These are phyloP conservation scores for Anodontia alba DNA, from an alignment of 2,888 invertebrate genomes.

Conservation along the genomic window DNA sequence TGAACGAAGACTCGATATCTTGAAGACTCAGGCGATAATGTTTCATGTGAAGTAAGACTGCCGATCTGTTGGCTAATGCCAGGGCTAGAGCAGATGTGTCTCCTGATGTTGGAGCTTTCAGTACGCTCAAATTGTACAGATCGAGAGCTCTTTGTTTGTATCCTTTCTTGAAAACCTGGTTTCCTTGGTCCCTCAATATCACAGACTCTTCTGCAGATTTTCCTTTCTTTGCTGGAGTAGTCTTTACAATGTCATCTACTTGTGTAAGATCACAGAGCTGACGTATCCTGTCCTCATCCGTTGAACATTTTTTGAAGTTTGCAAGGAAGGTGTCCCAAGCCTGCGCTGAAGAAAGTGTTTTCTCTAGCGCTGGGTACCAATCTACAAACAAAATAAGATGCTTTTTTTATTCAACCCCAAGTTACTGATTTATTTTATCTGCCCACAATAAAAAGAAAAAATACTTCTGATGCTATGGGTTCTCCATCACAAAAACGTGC, in stretches of 20 bases:
- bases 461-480: no score
- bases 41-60: conserved; percentile 80
- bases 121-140: conserved; percentile 75
- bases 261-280: conserved; percentile 61
- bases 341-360: conserved; percentile 14
- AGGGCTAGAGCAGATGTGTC: conserved; percentile 72
- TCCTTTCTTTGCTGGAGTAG: conserved; percentile 31
- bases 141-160: conserved; percentile 73
- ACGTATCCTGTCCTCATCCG: conserved; percentile 68
- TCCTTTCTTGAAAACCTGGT: conserved; percentile 77
- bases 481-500: no score
- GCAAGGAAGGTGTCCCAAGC: conserved; percentile 38
- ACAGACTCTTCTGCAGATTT: conserved; percentile 79
- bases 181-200: conserved; percentile 81
- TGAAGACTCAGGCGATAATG: conserved; percentile 75
- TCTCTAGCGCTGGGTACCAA: conserved; percentile 40
- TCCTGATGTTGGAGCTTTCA: conserved; percentile 67
- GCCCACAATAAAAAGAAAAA: no score
- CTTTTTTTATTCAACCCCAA: no score
- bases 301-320: conserved; percentile 58
- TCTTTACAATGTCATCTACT: conserved; percentile 58
- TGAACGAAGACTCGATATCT: conserved; percentile 79
- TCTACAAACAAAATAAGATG: conserved; percentile 26
- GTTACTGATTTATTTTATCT: no score
- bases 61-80: conserved; percentile 82